A percentile compares a stretch with the other conserved stretches of the same genome.
Evolutionary conservation across 2,888 invertebrate species (phyloP).

Genomic region (Epinotia nisella): DNA sequence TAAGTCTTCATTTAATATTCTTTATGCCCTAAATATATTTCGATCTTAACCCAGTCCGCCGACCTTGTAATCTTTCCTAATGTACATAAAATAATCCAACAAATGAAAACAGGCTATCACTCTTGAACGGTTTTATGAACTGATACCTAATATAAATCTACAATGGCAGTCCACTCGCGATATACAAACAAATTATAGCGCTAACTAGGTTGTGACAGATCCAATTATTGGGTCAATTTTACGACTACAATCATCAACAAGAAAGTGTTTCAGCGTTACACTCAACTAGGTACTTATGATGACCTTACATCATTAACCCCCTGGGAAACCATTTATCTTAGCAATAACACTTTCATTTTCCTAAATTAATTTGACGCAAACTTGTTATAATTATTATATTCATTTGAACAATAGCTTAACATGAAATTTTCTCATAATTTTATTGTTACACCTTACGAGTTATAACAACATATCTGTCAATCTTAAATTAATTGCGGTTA

Average conservation of each 20-base stretch:
- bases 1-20: too few species aligned
- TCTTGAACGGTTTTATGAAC: constrained; percentile 21
- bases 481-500: constrained; percentile 45
- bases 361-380: constrained; percentile 41
- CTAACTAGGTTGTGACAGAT: constrained; percentile 81
- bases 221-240: constrained; percentile 76
- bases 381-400: constrained; percentile 22
- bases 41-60: not conserved
- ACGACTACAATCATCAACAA: constrained; percentile 51
- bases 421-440: constrained; percentile 58
- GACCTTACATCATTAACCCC: constrained; percentile 44
- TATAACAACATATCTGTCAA: constrained; percentile 42
- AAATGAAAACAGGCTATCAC: not conserved
- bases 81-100: not conserved
- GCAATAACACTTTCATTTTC: constrained; percentile 44
- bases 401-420: constrained; percentile 44
- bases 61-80: not conserved
- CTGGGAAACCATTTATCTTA: constrained; percentile 30
- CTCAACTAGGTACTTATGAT: constrained; percentile 34
- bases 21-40: not conserved
- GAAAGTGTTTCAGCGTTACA: constrained; percentile 27
- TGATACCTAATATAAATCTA: constrained; percentile 33
- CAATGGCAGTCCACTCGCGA: constrained; percentile 42
- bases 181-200: constrained; percentile 57
- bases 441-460: constrained; percentile 47